Conservation (phyloP, 2,797 vertebrate species). For the Epinephelus coioides region DNA sequence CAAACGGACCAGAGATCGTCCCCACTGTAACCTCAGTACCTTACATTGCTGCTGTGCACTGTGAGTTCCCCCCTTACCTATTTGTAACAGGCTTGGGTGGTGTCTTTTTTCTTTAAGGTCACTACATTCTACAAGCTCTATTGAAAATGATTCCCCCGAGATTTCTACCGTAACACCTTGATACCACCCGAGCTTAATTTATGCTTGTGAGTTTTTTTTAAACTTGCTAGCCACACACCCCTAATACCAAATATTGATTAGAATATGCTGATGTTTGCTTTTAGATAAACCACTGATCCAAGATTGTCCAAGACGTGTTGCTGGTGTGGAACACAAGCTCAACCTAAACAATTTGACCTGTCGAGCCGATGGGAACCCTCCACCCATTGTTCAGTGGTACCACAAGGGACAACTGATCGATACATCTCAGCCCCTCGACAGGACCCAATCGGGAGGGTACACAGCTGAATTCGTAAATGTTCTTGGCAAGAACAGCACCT, state of each 20-base stretch:
- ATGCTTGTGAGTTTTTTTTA: not conserved
- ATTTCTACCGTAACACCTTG: too few relatives aligned
- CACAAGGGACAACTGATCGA: not conserved
- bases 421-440: constrained; percentile 36
- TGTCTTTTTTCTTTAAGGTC: too few relatives aligned
- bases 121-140: too few relatives aligned
- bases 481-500: fast-evolving
- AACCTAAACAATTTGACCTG: constrained; percentile 30
- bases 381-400: constrained; percentile 57
- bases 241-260: not conserved
- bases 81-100: not conserved
- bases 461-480: not conserved
- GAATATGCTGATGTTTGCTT: constrained; percentile 20
- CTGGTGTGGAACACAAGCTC: constrained; percentile 10
- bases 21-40: constrained; percentile 32
- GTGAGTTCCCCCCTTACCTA: constrained; percentile 52
- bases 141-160: too few relatives aligned
- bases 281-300: constrained; percentile 64
- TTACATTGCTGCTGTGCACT: constrained; percentile 45
- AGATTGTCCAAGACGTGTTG: not conserved
- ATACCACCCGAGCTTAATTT: too few relatives aligned
- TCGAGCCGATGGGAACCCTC: constrained; percentile 65
- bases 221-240: not conserved
- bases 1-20: constrained; percentile 19
- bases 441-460: constrained; percentile 61